Evolutionary conservation across 2,888 invertebrate species (phyloP), one percentile per base, ranked within the genome.

Genomic region (Congeria kusceri): DNA sequence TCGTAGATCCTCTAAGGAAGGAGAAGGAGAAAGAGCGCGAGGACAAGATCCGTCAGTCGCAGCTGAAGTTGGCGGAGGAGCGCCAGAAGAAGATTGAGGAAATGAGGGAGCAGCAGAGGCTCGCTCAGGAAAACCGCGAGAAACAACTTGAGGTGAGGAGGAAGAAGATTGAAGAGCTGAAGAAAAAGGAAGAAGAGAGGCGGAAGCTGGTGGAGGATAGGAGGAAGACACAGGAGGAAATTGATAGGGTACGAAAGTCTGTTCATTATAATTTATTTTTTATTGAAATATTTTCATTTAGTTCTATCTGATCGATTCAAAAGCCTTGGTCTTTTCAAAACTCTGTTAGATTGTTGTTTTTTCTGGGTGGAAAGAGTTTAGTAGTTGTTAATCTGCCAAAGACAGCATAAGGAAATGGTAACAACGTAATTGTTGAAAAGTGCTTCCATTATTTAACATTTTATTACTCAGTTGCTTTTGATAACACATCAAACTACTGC

Each of bases 71-170:
- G 70, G 88, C 86, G 11, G 88, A 89, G 71, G 91, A 91, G 68
- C 73, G 91, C 57, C 84, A 86, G 68, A 84, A 74, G 56, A 91
- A 91, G 67, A 81, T 91, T 29, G 88, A 90, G 44, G 91, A 91
- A 70, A 86, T 91, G 84, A 78, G 84, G 66, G 90, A 91, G 64
- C 89, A 90, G 65, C 91, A 91, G 72, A 67, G 88, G 63, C 70
- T 85, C 20, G 90, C 91, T 1, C 90, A 91, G 77, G 91, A 91
- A 69, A 90, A 90, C 67, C 73, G 91, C 28, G 89, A 90, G 63
- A 87, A 85, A 71, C 91, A 91, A 65, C 86, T 91, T 58, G 91
- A 91, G 63, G 80, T 89, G 59, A 75, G 91, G 20, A 66, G 90
- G 32, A 83, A 79, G 56, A 90, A 89, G 74, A 91, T 91, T 29